Percentiles rank a stretch among this genome's conserved stretches.
phyloP scores from a whole-genome alignment of 2,113 vertebrate genomes.

The Xyliphius kryptos region DNA sequence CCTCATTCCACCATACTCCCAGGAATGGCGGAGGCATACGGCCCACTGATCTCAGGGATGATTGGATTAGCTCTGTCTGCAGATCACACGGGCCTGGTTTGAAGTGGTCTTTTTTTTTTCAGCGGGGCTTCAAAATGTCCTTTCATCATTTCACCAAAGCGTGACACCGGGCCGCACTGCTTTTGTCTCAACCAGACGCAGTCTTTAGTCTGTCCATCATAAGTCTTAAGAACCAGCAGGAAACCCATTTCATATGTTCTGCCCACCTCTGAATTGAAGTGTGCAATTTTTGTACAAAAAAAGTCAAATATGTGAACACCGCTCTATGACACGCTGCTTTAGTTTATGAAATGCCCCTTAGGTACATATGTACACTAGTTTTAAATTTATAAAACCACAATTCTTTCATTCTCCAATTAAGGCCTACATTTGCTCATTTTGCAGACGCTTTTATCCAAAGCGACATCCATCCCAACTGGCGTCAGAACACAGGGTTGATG shows the following conservation, averaged over 20 bases:
- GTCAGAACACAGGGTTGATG: too few relatives aligned
- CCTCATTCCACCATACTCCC: slow-evolving; percentile 13
- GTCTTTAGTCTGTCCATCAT: slow-evolving; percentile 12
- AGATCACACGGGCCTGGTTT: slow-evolving; percentile 13
- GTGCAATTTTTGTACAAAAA: background rate
- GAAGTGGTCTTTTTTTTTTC: slow-evolving; percentile 8
- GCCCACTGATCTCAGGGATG: slow-evolving; percentile 14
- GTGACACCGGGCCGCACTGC: background rate
- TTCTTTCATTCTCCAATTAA: too few relatives aligned
- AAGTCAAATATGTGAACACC: too few relatives aligned
- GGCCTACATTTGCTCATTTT: too few relatives aligned
- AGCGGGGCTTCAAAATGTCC: slow-evolving; percentile 21
- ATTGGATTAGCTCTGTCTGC: slow-evolving; percentile 13
- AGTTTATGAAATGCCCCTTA: too few relatives aligned
- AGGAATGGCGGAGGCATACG: background rate
- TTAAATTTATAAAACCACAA: too few relatives aligned
- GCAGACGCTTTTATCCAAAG: too few relatives aligned
- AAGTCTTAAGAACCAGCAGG: slow-evolving; percentile 14
- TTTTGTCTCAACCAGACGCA: slow-evolving; percentile 22
- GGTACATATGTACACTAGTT: too few relatives aligned
- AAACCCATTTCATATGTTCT: slow-evolving; percentile 27
- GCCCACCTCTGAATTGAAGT: slow-evolving; percentile 1
- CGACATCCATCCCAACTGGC: too few relatives aligned
- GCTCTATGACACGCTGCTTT: too few relatives aligned
- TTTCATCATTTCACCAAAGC: slow-evolving; percentile 14